phyloP scores from a whole-genome alignment of 2,888 invertebrate species.

The Ceratothoa steindachneri region DNA sequence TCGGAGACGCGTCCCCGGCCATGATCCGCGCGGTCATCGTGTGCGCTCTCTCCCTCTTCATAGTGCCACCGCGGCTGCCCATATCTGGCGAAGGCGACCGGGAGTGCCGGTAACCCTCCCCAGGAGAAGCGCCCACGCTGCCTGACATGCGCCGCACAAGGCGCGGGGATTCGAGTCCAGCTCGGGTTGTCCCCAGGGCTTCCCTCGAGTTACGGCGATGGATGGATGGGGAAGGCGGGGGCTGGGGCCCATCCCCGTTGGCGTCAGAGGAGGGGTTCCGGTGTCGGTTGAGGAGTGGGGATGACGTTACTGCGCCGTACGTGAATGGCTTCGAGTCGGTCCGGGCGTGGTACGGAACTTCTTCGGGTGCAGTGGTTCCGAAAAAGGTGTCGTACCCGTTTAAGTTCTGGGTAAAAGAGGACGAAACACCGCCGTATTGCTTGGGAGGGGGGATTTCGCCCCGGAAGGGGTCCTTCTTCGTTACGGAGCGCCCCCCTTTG shows the following conservation, averaged over 20 bases:
- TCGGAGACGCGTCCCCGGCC: slow-evolving; percentile 36
- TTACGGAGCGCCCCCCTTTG: slow-evolving; percentile 19
- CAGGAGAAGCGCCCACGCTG: slow-evolving; percentile 24
- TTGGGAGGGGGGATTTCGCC: slow-evolving; percentile 52
- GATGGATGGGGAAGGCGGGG: slow-evolving; percentile 40
- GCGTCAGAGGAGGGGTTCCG: slow-evolving; percentile 35
- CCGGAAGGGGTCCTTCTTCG: slow-evolving; percentile 27
- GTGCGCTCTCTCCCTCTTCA: slow-evolving; percentile 40
- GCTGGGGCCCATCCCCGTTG: slow-evolving; percentile 9
- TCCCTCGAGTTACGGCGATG: slow-evolving; percentile 31
- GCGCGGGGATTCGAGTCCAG: slow-evolving; percentile 45
- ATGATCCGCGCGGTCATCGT: slow-evolving; percentile 43
- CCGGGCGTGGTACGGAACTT: slow-evolving; percentile 84
- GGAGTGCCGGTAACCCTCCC: slow-evolving; percentile 23
- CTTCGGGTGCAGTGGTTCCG: slow-evolving; percentile 77
- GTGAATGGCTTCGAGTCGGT: slow-evolving; percentile 83
- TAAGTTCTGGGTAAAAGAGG: slow-evolving; percentile 37
- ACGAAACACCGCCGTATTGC: background rate
- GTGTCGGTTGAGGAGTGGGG: slow-evolving; percentile 29
- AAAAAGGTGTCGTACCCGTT: slow-evolving; percentile 59
- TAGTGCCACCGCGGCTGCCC: slow-evolving; percentile 39
- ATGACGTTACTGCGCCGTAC: slow-evolving; percentile 62
- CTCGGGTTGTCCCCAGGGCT: slow-evolving; percentile 23
- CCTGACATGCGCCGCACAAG: slow-evolving; percentile 43
- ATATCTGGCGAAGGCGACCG: slow-evolving; percentile 45